A percentile compares a stretch with the other conserved stretches of the same genome.
phyloP scores from a whole-genome alignment of 2,888 invertebrate genomes.

The Campoplex capitator region DNA sequence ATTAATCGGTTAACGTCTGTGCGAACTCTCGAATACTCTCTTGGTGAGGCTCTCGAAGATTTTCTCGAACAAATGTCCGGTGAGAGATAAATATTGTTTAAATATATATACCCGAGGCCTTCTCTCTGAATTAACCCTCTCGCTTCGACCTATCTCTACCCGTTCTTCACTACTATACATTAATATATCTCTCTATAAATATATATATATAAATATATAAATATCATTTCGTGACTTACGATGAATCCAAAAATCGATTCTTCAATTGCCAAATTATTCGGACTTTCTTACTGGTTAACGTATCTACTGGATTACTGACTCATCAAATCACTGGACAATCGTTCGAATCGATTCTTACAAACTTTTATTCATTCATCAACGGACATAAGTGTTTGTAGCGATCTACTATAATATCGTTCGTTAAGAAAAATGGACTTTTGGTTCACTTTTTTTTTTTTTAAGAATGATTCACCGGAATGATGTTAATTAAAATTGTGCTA shows the following conservation, averaged over 20 bases:
- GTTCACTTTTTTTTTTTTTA: too few species aligned
- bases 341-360: background rate
- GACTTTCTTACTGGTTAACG: slow-evolving; percentile 5
- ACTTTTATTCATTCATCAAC: background rate
- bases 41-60: slow-evolving; percentile 16
- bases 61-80: background rate
- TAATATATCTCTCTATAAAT: too few species aligned
- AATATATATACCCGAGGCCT: slow-evolving; percentile 13
- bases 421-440: background rate
- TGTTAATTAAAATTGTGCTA: too few species aligned
- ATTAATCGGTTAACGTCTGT: slow-evolving; percentile 29
- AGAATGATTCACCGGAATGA: too few species aligned
- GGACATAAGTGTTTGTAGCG: background rate
- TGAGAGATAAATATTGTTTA: slow-evolving; percentile 4
- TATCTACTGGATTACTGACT: background rate
- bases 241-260: slow-evolving; percentile 31
- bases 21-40: slow-evolving; percentile 11
- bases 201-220: background rate
- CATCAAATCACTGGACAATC: background rate
- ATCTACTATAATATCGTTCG: background rate
- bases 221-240: background rate
- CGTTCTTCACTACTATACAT: slow-evolving; percentile 26
- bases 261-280: slow-evolving; percentile 51
- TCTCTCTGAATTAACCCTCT: slow-evolving; percentile 36
- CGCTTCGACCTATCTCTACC: slow-evolving; percentile 35